These are phyloP conservation scores for Otis tarda DNA, from an alignment of 2,113 vertebrate species.

Conservation along the genomic window DNA sequence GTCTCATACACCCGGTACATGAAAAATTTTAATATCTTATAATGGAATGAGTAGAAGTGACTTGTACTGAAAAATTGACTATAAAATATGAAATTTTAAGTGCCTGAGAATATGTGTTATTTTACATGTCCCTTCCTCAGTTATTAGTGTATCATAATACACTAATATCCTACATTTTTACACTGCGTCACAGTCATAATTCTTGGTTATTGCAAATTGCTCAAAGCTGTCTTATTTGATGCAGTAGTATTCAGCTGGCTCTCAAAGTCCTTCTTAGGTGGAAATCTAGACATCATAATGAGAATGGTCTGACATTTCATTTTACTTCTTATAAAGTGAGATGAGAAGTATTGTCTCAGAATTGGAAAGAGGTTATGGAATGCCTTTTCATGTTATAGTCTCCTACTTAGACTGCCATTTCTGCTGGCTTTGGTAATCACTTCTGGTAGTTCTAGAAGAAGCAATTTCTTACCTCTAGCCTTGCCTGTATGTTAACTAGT, in stretches of 20 bases:
- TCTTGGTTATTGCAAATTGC: not conserved
- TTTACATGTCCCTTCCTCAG: not conserved
- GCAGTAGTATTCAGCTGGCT: not conserved
- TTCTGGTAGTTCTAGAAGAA: not conserved
- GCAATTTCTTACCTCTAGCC: not conserved
- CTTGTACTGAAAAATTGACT: not conserved
- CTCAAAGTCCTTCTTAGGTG: not conserved
- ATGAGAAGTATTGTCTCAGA: not conserved
- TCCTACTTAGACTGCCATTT: not conserved
- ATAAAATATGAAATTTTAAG: not conserved
- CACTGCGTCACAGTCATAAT: not conserved
- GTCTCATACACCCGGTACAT: not conserved
- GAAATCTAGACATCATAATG: not conserved
- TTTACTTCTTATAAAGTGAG: not conserved
- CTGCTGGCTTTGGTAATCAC: not conserved
- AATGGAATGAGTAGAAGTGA: not conserved
- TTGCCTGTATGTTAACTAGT: not conserved
- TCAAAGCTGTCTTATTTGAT: not conserved
- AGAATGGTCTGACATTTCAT: not conserved
- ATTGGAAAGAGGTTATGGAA: not conserved
- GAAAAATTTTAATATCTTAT: not conserved
- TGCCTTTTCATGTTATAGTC: not conserved
- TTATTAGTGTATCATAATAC: not conserved
- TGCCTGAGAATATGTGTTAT: not conserved
- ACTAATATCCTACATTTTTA: not conserved